Evolutionary conservation across 2,113 vertebrate species (phyloP).

Genomic region (Peucedramus taeniatus): DNA sequence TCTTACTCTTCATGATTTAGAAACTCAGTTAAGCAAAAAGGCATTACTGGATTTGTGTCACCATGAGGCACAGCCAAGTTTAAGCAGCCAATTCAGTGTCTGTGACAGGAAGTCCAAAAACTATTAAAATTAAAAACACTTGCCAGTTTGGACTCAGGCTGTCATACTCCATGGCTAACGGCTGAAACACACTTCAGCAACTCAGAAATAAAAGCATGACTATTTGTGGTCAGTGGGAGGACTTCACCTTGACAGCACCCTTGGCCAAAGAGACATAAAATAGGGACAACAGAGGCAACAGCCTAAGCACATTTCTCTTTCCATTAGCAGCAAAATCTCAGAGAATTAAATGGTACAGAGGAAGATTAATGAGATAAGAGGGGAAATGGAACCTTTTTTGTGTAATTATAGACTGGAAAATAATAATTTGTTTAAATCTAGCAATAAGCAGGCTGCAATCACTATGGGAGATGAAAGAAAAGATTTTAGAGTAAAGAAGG

Average conservation of each 20-base stretch:
- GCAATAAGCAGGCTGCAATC: neutral
- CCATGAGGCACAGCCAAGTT: neutral
- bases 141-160: neutral
- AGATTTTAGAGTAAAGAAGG: neutral
- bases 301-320: neutral
- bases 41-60: constrained; percentile 10
- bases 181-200: neutral
- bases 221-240: neutral
- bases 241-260: neutral
- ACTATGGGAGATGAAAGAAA: neutral
- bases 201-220: neutral
- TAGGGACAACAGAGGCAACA: neutral
- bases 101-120: no score
- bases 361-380: neutral
- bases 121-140: neutral
- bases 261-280: neutral
- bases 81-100: neutral
- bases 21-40: constrained; percentile 24
- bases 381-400: neutral
- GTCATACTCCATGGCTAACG: neutral
- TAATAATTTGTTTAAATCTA: neutral
- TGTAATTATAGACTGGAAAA: neutral
- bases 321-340: neutral
- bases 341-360: neutral
- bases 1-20: constrained; percentile 30